A percentile compares a stretch with the other conserved stretches of the same genome.
Evolutionary conservation across 2,113 vertebrate species (phyloP).

Genomic region (Nycticorax nycticorax): DNA sequence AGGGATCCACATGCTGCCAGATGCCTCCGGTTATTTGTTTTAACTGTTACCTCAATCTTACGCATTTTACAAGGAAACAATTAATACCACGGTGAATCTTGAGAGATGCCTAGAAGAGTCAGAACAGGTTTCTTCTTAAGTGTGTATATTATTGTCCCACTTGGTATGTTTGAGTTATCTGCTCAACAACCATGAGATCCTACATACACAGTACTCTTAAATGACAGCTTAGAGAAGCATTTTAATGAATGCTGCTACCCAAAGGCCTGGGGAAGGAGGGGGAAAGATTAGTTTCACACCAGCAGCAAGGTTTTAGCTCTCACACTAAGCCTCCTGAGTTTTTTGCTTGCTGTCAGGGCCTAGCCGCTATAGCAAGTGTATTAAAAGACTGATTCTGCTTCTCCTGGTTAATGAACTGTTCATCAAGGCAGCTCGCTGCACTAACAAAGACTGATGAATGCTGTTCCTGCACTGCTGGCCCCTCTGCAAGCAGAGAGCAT

Average conservation of each 20-base stretch:
- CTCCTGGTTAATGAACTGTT: constrained; percentile 67
- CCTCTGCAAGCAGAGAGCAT: constrained; percentile 20
- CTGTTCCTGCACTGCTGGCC: constrained; percentile 36
- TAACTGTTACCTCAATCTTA: constrained; percentile 57
- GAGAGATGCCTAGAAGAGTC: neutral
- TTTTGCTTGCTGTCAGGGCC: constrained; percentile 1
- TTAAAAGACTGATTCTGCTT: constrained; percentile 61
- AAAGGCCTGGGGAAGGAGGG: constrained; percentile 4
- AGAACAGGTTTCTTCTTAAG: neutral
- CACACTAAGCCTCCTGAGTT: neutral
- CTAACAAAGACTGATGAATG: constrained; percentile 69
- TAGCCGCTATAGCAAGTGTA: constrained; percentile 14
- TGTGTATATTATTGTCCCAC: neutral
- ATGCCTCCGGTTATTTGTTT: constrained; percentile 54
- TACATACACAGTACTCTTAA: neutral
- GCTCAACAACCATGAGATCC: neutral
- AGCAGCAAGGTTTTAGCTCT: constrained; percentile 6
- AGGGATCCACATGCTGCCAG: constrained; percentile 21
- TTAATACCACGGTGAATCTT: neutral
- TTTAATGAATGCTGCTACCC: constrained; percentile 12
- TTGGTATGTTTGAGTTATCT: neutral
- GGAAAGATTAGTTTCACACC: constrained; percentile 1
- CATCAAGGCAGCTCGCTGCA: constrained; percentile 41
- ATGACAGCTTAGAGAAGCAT: neutral
- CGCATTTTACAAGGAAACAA: constrained; percentile 30